phyloP scores from a whole-genome alignment of 2,113 vertebrate genomes.

The Silurus meridionalis region DNA sequence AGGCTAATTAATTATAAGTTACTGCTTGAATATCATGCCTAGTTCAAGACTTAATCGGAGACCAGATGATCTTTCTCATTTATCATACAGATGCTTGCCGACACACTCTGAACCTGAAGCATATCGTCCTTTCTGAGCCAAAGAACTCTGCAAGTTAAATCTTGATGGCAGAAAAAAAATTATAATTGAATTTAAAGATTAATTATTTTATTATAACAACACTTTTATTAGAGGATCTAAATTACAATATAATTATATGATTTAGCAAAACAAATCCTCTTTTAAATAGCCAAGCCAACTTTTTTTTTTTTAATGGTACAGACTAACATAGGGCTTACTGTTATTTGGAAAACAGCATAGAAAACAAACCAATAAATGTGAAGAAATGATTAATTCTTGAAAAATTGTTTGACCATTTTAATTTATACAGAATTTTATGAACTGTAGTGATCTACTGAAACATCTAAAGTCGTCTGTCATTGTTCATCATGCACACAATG shows the following conservation, averaged over 20 bases:
- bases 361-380: neutral
- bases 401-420: neutral
- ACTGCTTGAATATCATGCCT: constrained; percentile 6
- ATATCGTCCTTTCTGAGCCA: neutral
- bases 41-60: neutral
- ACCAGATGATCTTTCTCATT: constrained; percentile 22
- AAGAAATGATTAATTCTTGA: neutral
- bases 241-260: neutral
- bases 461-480: neutral
- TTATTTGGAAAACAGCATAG: neutral
- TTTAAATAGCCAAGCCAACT: neutral
- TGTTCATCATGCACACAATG: neutral
- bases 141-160: neutral
- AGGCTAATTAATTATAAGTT: constrained; percentile 15
- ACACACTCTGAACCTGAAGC: neutral
- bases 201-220: too few relatives aligned
- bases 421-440: neutral
- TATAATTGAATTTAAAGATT: too few relatives aligned
- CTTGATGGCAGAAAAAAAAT: neutral
- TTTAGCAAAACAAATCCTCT: neutral
- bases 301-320: neutral
- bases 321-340: neutral
- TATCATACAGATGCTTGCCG: constrained; percentile 9
- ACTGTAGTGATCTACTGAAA: neutral
- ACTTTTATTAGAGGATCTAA: too few relatives aligned